Evolutionary conservation across 2,113 vertebrate species (phyloP).

Genomic region (Notothenia coriiceps): DNA sequence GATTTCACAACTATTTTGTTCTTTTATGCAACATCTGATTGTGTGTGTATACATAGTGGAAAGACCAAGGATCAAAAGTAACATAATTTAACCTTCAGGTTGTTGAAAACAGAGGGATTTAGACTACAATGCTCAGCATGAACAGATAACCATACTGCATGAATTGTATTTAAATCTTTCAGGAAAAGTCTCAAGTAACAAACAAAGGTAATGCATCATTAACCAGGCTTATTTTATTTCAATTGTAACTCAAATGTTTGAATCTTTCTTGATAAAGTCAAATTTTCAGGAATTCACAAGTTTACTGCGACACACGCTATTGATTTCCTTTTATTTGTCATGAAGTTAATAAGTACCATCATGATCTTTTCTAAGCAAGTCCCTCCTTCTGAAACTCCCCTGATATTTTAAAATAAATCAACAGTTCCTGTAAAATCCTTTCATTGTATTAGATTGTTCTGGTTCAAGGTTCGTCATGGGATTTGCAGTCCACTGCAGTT

Average conservation of each 20-base stretch:
- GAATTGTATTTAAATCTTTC: neutral
- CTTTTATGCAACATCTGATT: constrained; percentile 19
- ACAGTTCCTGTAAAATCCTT: neutral
- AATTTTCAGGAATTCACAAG: neutral
- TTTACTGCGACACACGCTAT: constrained; percentile 38
- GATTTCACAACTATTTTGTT: constrained; percentile 50
- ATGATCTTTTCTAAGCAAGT: constrained; percentile 9
- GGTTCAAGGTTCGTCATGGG: constrained; percentile 57
- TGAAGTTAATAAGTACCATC: constrained; percentile 78
- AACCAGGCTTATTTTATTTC: neutral
- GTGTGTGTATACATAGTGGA: constrained; percentile 10
- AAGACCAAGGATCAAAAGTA: constrained; percentile 1
- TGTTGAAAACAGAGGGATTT: neutral
- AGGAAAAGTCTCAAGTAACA: neutral
- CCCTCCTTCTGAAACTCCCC: neutral
- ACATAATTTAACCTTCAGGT: neutral
- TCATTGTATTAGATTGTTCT: constrained; percentile 14
- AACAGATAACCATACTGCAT: neutral
- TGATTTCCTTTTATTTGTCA: constrained; percentile 68
- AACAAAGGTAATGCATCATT: neutral
- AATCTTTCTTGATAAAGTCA: neutral
- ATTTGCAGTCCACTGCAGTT: constrained; percentile 37
- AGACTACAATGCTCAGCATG: neutral
- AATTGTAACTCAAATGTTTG: neutral
- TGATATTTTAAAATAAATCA: constrained; percentile 46